phyloP scores from a whole-genome alignment of 2,888 invertebrate genomes.

The Calephelis perditalis region DNA sequence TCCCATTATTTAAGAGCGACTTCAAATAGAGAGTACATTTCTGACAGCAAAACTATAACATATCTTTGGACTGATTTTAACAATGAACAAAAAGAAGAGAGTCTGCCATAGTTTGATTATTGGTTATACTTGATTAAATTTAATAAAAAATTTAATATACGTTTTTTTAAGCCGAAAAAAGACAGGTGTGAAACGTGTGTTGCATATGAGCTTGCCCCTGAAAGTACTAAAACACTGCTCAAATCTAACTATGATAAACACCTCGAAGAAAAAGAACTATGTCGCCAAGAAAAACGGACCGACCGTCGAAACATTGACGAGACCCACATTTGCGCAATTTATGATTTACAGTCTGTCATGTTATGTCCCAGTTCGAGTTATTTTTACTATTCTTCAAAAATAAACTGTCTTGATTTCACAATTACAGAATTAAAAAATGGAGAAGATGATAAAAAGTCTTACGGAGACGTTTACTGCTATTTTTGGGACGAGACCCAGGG shows the following conservation, averaged over 20 bases:
- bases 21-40: conserved; percentile 17
- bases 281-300: conserved; percentile 5
- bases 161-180: conserved; percentile 17
- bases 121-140: conserved; percentile 16
- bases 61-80: conserved; percentile 5
- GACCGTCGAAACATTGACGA: background rate
- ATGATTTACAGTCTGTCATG: conserved; percentile 31
- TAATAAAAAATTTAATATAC: background rate
- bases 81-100: conserved; percentile 11
- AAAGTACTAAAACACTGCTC: background rate
- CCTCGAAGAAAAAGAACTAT: conserved; percentile 10
- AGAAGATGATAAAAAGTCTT: conserved; percentile 1
- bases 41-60: conserved; percentile 6
- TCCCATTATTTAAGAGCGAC: conserved; percentile 24
- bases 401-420: conserved; percentile 24
- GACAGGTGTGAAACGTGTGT: conserved; percentile 19
- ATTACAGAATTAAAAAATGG: conserved; percentile 23
- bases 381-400: conserved; percentile 28
- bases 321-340: conserved; percentile 24
- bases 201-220: conserved; percentile 15
- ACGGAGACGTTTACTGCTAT: conserved; percentile 23
- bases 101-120: conserved; percentile 5
- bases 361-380: conserved; percentile 26
- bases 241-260: background rate
- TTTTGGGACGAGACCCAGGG: conserved; percentile 30